A percentile compares a stretch with the other conserved stretches of the same genome.
These are phyloP conservation scores for Himalopsyche phryganea DNA, from an alignment of 1,140 invertebrate species.

Conservation along the genomic window DNA sequence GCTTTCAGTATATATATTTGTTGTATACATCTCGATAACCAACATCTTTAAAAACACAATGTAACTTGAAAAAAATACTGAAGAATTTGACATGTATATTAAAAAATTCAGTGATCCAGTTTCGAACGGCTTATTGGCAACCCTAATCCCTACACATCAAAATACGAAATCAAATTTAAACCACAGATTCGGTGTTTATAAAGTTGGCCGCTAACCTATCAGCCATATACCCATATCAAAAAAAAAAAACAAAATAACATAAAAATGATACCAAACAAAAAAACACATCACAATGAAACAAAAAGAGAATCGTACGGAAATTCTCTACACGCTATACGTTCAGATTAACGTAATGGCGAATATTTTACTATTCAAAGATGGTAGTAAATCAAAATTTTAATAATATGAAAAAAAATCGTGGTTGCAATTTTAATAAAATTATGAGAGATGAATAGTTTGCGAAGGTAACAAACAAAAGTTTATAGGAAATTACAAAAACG, in stretches of 20 bases:
- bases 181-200: slow-evolving; percentile 32
- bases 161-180: slow-evolving; percentile 32
- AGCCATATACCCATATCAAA: slow-evolving; percentile 33
- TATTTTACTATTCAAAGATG: slow-evolving; percentile 5
- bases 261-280: slow-evolving; percentile 27
- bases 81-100: no score
- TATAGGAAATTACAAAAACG: neutral
- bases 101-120: no score
- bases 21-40: no score
- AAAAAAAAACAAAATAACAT: slow-evolving; percentile 26
- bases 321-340: neutral
- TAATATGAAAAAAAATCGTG: neutral
- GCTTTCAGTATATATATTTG: no score
- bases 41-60: no score
- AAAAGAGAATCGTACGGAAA: slow-evolving; percentile 13
- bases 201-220: slow-evolving; percentile 33
- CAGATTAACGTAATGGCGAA: neutral
- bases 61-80: no score
- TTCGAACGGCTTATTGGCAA: neutral
- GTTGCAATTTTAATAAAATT: neutral
- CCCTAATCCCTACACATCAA: slow-evolving; percentile 20
- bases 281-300: slow-evolving; percentile 19
- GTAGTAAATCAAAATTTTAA: neutral
- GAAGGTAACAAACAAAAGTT: neutral
- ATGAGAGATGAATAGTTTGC: neutral